phyloP scores from a whole-genome alignment of 2,888 invertebrate species.

The Stenodema calcarata region DNA sequence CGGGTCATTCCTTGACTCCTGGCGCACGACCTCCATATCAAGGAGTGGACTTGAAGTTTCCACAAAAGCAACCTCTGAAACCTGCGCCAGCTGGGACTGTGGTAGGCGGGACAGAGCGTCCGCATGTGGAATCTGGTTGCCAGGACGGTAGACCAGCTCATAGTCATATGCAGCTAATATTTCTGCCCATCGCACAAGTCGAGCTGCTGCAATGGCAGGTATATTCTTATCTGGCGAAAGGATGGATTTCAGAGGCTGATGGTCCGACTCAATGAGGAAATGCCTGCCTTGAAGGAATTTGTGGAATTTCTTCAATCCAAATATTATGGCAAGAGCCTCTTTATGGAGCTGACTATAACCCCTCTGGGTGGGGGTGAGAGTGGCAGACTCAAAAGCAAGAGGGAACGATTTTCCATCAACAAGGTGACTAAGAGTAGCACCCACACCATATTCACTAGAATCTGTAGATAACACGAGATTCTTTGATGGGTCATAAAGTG shows the following conservation, averaged over 20 bases:
- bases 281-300: background rate
- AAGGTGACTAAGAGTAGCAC: conserved; percentile 31
- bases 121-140: background rate
- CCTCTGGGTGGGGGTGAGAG: background rate
- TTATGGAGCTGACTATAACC: background rate
- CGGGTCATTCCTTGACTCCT: background rate
- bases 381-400: background rate
- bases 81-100: background rate
- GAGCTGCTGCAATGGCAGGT: background rate
- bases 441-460: conserved; percentile 46
- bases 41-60: background rate
- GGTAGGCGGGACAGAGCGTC: background rate
- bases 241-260: background rate
- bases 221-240: background rate
- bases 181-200: background rate
- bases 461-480: conserved; percentile 41
- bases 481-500: conserved; percentile 44
- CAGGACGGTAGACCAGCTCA: background rate
- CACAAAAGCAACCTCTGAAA: background rate
- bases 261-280: no score
- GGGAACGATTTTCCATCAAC: background rate
- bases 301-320: background rate
- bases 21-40: background rate
- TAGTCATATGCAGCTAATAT: background rate
- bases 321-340: background rate